phyloP scores from a whole-genome alignment of 2,888 invertebrate species.

The Ethmia dodecea region DNA sequence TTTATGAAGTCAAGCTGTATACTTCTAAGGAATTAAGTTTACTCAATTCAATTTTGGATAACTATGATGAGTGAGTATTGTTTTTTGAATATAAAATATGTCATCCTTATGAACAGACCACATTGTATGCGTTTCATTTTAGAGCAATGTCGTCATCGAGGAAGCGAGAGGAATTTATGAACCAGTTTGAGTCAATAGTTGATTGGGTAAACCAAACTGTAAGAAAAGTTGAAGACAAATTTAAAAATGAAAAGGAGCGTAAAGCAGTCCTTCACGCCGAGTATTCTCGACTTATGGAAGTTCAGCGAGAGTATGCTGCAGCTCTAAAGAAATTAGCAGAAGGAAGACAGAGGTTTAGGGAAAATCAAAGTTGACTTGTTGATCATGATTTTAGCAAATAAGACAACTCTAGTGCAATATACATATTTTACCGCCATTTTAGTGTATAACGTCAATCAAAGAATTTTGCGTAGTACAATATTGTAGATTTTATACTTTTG shows the following conservation, averaged over 20 bases:
- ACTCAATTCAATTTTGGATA: constrained; percentile 92
- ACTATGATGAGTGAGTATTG: constrained; percentile 86
- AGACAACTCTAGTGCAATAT: too few species aligned
- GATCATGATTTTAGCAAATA: neutral
- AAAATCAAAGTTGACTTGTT: constrained; percentile 10
- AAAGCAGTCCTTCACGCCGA: constrained; percentile 53
- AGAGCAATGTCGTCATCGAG: constrained; percentile 90
- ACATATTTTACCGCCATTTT: too few species aligned
- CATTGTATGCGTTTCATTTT: constrained; percentile 17
- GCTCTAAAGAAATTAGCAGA: constrained; percentile 59
- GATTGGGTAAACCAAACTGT: constrained; percentile 93
- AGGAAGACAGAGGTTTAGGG: constrained; percentile 44
- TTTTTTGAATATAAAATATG: neutral
- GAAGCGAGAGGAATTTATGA: constrained; percentile 92
- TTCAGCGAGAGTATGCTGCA: constrained; percentile 66
- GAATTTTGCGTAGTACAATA: too few species aligned
- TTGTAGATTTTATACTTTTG: constrained; percentile 39
- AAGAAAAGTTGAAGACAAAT: constrained; percentile 82
- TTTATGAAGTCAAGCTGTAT: constrained; percentile 95
- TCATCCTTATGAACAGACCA: neutral
- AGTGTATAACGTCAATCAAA: too few species aligned
- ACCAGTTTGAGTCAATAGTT: constrained; percentile 93
- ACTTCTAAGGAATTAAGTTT: constrained; percentile 93
- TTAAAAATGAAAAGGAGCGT: constrained; percentile 51
- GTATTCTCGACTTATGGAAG: constrained; percentile 58